Percentiles rank a stretch among this genome's conserved stretches.
Evolutionary conservation across 2,797 vertebrate species (phyloP).

Genomic region (Myripristis murdjan): DNA sequence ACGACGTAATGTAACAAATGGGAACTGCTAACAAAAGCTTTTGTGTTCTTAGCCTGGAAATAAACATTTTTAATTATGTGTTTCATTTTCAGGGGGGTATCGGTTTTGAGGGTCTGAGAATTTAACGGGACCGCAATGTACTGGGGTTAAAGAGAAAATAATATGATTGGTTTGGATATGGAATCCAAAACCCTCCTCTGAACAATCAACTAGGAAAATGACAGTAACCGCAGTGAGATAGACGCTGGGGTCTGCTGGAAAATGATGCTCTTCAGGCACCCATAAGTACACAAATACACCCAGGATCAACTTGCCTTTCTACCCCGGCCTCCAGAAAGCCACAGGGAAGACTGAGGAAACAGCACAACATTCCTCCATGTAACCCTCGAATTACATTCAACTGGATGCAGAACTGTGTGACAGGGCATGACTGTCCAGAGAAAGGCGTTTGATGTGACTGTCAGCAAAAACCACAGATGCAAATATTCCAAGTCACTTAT

Average conservation of each 20-base stretch:
- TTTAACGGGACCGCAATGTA: slow-evolving; percentile 66
- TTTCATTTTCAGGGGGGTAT: slow-evolving; percentile 70
- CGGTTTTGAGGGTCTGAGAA: slow-evolving; percentile 63
- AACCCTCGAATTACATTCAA: slow-evolving; percentile 15
- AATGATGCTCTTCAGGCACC: slow-evolving; percentile 56
- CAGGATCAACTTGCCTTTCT: slow-evolving; percentile 32
- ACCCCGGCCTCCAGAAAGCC: slow-evolving; percentile 43
- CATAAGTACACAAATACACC: slow-evolving; percentile 67
- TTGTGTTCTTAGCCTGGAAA: slow-evolving; percentile 66
- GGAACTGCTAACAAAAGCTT: slow-evolving; percentile 66
- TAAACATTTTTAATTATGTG: slow-evolving; percentile 78
- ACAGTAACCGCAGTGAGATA: slow-evolving; percentile 71
- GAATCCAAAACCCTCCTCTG: slow-evolving; percentile 54
- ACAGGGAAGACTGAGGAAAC: slow-evolving; percentile 52
- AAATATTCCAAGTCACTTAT: too few relatives aligned
- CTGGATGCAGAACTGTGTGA: neutral
- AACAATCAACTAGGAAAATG: slow-evolving; percentile 72
- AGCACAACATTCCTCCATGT: slow-evolving; percentile 32
- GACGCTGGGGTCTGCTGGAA: slow-evolving; percentile 69
- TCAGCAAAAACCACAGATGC: neutral
- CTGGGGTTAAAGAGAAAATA: slow-evolving; percentile 75
- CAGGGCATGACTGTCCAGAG: neutral
- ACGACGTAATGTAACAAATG: slow-evolving; percentile 38
- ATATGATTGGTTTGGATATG: slow-evolving; percentile 73
- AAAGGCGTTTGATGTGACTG: neutral